A percentile compares a stretch with the other conserved stretches of the same genome.
These are phyloP conservation scores for Neolamprologus kungweensis DNA, from an alignment of 2,113 vertebrate genomes.

Conservation along the genomic window DNA sequence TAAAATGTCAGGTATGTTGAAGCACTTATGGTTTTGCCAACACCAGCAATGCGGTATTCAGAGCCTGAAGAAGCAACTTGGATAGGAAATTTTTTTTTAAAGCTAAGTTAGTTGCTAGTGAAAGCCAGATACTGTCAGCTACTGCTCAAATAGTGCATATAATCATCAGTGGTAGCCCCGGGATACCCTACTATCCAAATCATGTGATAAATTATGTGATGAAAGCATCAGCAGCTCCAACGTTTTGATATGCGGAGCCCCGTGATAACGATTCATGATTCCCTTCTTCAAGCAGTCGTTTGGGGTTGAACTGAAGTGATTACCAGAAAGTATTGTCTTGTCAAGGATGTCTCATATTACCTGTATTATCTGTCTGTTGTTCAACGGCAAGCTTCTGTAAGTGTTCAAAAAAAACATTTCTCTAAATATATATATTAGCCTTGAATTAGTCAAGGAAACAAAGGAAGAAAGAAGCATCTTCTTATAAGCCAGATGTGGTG, in stretches of 20 bases:
- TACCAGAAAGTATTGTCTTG: background rate
- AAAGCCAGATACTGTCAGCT: background rate
- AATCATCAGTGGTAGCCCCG: background rate
- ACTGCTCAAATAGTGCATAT: background rate
- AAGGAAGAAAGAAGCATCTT: background rate
- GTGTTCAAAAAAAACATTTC: background rate
- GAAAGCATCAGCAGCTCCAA: background rate
- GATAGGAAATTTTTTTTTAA: background rate
- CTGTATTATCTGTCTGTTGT: background rate
- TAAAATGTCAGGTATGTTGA: conserved; percentile 14
- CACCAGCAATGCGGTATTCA: conserved; percentile 17
- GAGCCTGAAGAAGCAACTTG: background rate
- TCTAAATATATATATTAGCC: background rate
- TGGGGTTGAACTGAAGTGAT: background rate
- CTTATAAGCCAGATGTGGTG: background rate
- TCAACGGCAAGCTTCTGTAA: background rate
- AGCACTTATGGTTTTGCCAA: conserved; percentile 39
- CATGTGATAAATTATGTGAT: background rate
- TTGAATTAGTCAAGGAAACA: background rate
- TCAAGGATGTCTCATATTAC: background rate
- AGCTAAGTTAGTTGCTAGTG: background rate
- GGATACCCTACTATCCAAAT: background rate
- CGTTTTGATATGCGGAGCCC: background rate
- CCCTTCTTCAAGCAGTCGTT: background rate
- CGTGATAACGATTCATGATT: background rate